phyloP scores from a whole-genome alignment of 2,797 vertebrate species.

The Gorsachius magnificus region DNA sequence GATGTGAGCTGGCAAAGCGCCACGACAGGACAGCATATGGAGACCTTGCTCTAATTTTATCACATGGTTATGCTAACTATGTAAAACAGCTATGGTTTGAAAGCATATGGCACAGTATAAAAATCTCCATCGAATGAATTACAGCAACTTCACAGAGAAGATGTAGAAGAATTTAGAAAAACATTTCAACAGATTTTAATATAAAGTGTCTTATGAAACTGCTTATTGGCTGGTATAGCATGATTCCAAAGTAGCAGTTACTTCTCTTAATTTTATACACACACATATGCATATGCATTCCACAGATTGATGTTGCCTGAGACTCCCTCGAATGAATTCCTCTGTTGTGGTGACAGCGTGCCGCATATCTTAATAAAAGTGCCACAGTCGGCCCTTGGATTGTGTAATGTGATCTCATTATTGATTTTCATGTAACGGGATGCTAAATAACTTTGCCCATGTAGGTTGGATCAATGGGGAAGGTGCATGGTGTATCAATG shows the following conservation, averaged over 20 bases:
- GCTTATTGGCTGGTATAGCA: not conserved
- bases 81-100: not conserved
- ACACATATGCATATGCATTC: not conserved
- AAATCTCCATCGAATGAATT: slow-evolving; percentile 27
- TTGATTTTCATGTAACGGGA: not conserved
- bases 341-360: not conserved
- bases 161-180: not conserved
- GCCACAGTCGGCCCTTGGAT: not conserved
- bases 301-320: not conserved
- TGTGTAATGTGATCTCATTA: not conserved
- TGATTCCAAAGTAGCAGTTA: not conserved
- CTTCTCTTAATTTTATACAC: not conserved
- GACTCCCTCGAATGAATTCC: not conserved
- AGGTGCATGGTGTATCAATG: not conserved
- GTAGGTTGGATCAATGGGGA: not conserved
- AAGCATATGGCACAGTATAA: slow-evolving; percentile 54
- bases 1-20: not conserved
- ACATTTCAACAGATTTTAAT: slow-evolving; percentile 1
- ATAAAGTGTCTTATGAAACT: not conserved
- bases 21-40: not conserved
- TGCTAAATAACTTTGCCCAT: slow-evolving; percentile 3
- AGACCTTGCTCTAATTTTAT: slow-evolving; percentile 47
- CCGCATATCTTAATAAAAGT: not conserved
- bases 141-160: not conserved
- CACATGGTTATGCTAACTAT: slow-evolving; percentile 5